Percentiles rank a stretch among this genome's conserved stretches.
Conservation (phyloP, 2,797 vertebrate genomes). For the Sphenopsis melanotis region DNA sequence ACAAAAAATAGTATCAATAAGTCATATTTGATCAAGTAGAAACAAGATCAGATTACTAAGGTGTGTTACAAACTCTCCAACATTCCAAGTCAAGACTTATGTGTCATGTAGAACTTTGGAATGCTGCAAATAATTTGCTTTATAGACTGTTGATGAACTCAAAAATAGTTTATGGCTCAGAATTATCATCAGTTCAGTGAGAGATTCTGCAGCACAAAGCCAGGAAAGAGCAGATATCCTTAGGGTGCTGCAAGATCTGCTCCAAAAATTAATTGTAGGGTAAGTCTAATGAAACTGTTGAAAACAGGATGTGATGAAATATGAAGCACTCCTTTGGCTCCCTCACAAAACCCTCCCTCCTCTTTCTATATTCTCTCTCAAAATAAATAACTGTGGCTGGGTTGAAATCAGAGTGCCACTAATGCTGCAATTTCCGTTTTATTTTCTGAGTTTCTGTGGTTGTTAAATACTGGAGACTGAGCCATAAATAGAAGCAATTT, state of each 20-base stretch:
- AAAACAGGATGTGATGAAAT: conserved; percentile 66
- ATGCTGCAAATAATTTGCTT: neutral
- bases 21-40: neutral
- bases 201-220: neutral
- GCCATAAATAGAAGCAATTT: neutral
- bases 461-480: neutral
- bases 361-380: neutral
- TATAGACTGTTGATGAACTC: neutral
- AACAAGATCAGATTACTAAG: neutral
- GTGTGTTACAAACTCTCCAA: neutral
- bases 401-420: neutral
- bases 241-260: conserved; percentile 21
- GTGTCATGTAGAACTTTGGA: neutral
- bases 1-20: neutral
- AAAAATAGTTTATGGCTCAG: neutral
- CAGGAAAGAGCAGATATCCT: conserved; percentile 8
- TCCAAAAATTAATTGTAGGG: conserved; percentile 52
- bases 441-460: neutral
- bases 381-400: neutral
- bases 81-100: neutral
- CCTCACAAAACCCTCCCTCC: neutral
- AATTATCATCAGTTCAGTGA: neutral
- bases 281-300: conserved; percentile 24
- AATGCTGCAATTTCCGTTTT: neutral
- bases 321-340: neutral